Evolutionary conservation across 1,140 invertebrate genomes (phyloP), one percentile per base, ranked within the genome.

Genomic region (Orussus abietinus): DNA sequence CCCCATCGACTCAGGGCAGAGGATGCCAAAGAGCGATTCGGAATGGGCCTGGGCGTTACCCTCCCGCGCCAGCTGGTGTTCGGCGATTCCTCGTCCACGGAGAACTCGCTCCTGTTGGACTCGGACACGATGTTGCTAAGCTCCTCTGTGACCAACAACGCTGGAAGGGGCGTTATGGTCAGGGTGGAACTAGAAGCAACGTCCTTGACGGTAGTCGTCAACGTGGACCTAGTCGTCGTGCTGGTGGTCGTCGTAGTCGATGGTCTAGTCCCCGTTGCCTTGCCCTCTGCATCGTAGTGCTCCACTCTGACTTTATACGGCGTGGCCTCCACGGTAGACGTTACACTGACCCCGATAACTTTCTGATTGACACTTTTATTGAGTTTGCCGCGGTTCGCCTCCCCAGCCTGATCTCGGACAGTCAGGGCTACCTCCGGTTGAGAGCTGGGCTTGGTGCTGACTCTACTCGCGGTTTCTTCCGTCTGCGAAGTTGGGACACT

Each of bases 21-120:
- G 32, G 52, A 44, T 26, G 50, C 31, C 25, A 4, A 22, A 9
- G 21, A 26, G 33, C n/a, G 14, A 19, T 37, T 32, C 7, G 39
- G 47, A 22, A 36, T 42, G 3, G 66, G 50, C 26, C 50, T 51
- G 2, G 58, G 47, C 4, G 66, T 69, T 9, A 62, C 47, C 4
- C 52, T 50, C 2, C 66, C 49, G 6, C 57, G 63, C 51, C 69
- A 66, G 12, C 61, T 71, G 2, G 67, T 77, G 25, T 64, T 73
- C 0, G 75, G 72, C 12, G 67, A 61, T 1, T 59, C 68, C 50
- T 80, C 78, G 29, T 80, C 77, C 0, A 80, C 72, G 7, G 64
- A 73, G 42, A 80, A 77, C 34, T 78, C 75, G 43, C 72, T 77
- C 48, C 74, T 69, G 39, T 76, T 77, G 0, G 74, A 70, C 37